Base-by-base conservation (phyloP, 2,888 invertebrate genomes). In the Habroteleia sp. region DNA sequence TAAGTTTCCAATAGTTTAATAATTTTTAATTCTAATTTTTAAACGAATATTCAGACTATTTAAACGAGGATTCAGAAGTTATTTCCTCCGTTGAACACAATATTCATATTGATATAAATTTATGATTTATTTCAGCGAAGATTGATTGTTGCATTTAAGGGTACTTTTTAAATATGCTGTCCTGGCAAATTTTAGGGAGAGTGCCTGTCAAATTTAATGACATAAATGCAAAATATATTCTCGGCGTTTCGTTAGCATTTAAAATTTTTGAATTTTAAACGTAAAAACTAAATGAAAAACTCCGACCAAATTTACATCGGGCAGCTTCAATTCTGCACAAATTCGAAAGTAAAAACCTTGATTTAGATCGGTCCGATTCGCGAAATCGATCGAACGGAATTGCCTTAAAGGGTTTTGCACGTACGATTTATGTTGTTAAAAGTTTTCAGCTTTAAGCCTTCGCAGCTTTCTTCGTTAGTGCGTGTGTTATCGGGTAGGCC, bases 401-500 rank as follows among this genome's bases (percentile, higher is more conserved):
- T 63, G 48, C 29, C 44, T 72, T 48, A 42, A 63, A 56, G 41
- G 23, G 48, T 46, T 35, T 42, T 13, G 5, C 29, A 2, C 16
- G 44, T 41, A 50, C 42, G 60, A 35, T 65, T 63, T 48, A n/a
- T n/a, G 50, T 65, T 42, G 58, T 31, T 48, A 46, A 74, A 74
- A 60, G 68, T 62, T 74, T 60, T 74, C 74, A 74, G 54, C 74
- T 74, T 74, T 74, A 74, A 74, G 74, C 58, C 68, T 54, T 62
- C 73, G 66, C 58, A 54, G 54, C 72, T 65, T 72, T 62, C 62
- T 74, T 66, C 44, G 73, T 66, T 62, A 74, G 62, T 74, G 62
- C 65, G 62, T 74, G 74, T 60, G 66, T 74, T 74, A 68, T 74
- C 68, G 68, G n/a, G n/a, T 68, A 74, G 66, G 66, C 73, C 73